Percentiles rank a stretch among this genome's conserved stretches.
Conservation (phyloP, 2,113 vertebrate genomes). For the Neogobius melanostomus region DNA sequence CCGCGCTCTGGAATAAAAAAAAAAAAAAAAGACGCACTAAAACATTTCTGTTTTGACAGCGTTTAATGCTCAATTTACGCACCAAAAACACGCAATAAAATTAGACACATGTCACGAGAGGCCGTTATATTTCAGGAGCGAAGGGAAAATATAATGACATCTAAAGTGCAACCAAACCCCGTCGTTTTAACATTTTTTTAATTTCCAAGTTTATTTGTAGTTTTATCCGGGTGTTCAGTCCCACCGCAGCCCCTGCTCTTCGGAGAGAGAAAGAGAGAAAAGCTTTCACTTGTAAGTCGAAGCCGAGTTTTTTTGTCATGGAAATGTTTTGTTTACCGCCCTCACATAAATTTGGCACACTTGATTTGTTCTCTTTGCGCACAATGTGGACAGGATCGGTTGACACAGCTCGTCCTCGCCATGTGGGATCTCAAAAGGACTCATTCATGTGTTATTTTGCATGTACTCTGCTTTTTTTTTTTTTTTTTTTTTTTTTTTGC, state of each 20-base stretch:
- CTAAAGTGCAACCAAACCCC: neutral
- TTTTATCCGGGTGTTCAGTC: constrained; percentile 22
- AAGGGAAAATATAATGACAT: neutral
- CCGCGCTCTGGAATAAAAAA: constrained; percentile 1
- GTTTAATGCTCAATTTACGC: neutral
- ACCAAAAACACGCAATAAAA: neutral
- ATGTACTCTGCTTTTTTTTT: constrained; percentile 16
- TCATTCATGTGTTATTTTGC: constrained; percentile 46
- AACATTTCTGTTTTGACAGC: neutral
- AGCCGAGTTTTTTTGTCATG: constrained; percentile 92
- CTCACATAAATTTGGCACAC: constrained; percentile 95
- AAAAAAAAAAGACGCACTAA: constrained; percentile 1
- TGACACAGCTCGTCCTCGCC: constrained; percentile 80
- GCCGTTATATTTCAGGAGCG: neutral
- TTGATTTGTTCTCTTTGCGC: constrained; percentile 92
- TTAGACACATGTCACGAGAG: no score
- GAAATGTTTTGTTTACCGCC: constrained; percentile 95
- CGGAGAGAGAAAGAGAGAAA: constrained; percentile 63
- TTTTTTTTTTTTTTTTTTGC: neutral
- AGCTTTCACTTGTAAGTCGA: constrained; percentile 87
- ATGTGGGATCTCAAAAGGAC: constrained; percentile 37
- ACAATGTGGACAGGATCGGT: constrained; percentile 89
- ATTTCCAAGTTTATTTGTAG: neutral
- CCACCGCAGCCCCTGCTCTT: constrained; percentile 74
- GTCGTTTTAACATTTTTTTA: neutral